A percentile compares a stretch with the other conserved stretches of the same genome.
These are phyloP conservation scores for Malurus alboscapulatus DNA, from an alignment of 2,113 vertebrate genomes.

Conservation along the genomic window DNA sequence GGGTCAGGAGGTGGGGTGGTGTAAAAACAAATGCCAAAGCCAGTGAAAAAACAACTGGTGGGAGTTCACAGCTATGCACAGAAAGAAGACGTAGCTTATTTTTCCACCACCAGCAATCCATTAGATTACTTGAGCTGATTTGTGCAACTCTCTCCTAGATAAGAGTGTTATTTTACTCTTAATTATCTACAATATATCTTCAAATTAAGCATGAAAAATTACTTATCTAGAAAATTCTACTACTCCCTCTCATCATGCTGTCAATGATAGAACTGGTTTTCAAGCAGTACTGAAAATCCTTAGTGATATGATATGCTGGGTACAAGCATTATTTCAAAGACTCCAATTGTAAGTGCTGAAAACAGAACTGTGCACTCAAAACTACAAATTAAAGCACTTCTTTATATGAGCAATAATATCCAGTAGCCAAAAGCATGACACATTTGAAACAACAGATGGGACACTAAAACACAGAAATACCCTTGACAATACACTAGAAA, in stretches of 20 bases:
- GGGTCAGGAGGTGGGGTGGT: fast-evolving
- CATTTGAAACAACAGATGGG: not conserved
- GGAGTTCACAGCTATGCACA: not conserved
- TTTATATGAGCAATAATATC: not conserved
- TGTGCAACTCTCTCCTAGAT: not conserved
- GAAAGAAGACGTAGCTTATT: not conserved
- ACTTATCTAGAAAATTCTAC: not conserved
- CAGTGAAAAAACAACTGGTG: not conserved
- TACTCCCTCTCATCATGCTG: not conserved
- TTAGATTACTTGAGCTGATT: not conserved
- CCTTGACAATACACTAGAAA: too few relatives aligned
- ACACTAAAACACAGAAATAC: not conserved
- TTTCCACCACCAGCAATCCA: not conserved
- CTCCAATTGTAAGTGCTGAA: not conserved
- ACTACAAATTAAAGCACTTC: not conserved
- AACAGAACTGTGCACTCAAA: not conserved
- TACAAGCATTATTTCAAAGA: not conserved
- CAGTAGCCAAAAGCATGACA: not conserved
- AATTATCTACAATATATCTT: not conserved
- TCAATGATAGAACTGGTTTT: not conserved
- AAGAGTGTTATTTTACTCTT: not conserved
- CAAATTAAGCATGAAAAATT: not conserved
- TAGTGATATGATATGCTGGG: not conserved
- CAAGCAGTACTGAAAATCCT: not conserved
- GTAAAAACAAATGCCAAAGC: not conserved